phyloP scores from a whole-genome alignment of 1,140 invertebrate species.

The Asbolus verrucosus region DNA sequence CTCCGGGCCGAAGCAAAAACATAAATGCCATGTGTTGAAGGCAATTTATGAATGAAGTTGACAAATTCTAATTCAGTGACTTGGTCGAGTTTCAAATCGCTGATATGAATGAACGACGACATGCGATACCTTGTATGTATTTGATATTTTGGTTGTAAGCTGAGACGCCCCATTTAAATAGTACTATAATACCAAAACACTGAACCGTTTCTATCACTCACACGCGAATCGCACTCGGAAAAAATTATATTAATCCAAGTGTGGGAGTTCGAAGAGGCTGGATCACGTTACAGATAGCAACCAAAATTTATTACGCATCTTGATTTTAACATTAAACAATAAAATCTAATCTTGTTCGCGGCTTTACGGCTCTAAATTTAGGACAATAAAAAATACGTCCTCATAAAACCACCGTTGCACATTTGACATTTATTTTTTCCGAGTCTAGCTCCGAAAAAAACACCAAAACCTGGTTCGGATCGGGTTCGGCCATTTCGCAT shows the following conservation, averaged over 20 bases:
- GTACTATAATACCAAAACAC: constrained; percentile 14
- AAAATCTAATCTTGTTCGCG: constrained; percentile 36
- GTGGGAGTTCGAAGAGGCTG: constrained; percentile 4
- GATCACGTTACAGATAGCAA: constrained; percentile 11
- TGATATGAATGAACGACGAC: constrained; percentile 49
- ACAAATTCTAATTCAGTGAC: constrained; percentile 48
- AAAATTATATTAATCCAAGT: constrained; percentile 7
- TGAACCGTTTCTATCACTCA: constrained; percentile 1
- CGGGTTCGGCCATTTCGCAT: constrained; percentile 27
- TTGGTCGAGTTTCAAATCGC: constrained; percentile 46
- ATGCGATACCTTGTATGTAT: constrained; percentile 47
- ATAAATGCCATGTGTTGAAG: constrained; percentile 34
- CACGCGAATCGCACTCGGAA: constrained; percentile 12
- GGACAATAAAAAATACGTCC: constrained; percentile 27
- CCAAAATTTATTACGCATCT: constrained; percentile 34
- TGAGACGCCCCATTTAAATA: constrained; percentile 33
- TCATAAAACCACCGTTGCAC: constrained; percentile 29
- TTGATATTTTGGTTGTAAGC: constrained; percentile 48
- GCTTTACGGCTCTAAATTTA: constrained; percentile 36
- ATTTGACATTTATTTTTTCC: constrained; percentile 26
- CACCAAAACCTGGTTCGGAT: constrained; percentile 1
- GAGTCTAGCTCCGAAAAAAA: constrained; percentile 1
- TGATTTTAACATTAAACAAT: constrained; percentile 36
- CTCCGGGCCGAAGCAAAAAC: constrained; percentile 20
- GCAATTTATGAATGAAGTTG: constrained; percentile 51